Evolutionary conservation across 2,797 vertebrate genomes (phyloP).

Genomic region (Galago senegalensis): DNA sequence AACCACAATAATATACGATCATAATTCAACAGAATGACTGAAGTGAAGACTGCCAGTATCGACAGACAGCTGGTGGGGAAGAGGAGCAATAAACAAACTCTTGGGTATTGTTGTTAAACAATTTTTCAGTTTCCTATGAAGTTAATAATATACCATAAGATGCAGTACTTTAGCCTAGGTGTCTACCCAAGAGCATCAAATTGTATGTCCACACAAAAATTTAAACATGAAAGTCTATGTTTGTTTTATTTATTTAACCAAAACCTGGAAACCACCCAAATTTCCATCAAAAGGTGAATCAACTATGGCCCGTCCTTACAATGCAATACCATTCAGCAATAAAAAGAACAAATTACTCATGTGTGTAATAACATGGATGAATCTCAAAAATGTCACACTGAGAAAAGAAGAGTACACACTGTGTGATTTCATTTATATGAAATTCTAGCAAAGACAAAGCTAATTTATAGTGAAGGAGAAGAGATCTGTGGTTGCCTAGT

Average conservation of each 20-base stretch:
- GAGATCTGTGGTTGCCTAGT: not conserved
- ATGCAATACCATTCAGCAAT: not conserved
- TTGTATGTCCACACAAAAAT: not conserved
- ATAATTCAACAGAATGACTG: not conserved
- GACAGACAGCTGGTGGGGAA: not conserved
- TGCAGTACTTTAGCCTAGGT: not conserved
- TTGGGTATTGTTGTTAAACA: not conserved
- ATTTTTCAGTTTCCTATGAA: constrained; percentile 33
- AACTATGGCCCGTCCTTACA: not conserved
- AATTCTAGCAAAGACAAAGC: constrained; percentile 21
- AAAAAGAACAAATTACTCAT: constrained; percentile 1
- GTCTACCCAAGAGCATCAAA: not conserved
- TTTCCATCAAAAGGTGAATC: not conserved
- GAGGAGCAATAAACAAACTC: not conserved
- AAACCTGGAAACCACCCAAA: constrained; percentile 8
- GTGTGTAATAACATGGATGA: not conserved
- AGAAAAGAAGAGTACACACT: not conserved
- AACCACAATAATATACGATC: not conserved
- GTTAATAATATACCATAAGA: not conserved
- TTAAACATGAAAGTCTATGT: not conserved
- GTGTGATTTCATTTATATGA: not conserved
- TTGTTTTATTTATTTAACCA: constrained; percentile 28
- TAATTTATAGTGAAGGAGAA: not conserved
- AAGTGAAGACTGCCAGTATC: not conserved
- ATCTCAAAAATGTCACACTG: not conserved